Evolutionary conservation across 2,797 vertebrate species (phyloP).

Genomic region (Poeciliopsis gracilis): DNA sequence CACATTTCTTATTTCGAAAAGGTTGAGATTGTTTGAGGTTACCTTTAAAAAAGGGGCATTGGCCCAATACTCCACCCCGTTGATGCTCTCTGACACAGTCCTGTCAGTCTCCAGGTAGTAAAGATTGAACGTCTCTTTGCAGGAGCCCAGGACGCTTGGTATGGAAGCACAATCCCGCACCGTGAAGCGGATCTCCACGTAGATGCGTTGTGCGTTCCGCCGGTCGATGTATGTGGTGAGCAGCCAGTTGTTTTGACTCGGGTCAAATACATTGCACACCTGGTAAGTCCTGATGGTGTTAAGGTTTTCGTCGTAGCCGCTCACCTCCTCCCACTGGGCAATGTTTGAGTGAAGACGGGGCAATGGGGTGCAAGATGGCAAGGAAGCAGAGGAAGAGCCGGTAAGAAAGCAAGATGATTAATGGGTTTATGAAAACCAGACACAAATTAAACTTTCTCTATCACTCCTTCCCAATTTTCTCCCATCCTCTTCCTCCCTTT

Average conservation of each 20-base stretch:
- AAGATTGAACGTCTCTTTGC: conserved; percentile 99
- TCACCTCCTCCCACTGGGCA: conserved; percentile 97
- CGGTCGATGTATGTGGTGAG: conserved; percentile 96
- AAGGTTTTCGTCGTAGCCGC: conserved; percentile 97
- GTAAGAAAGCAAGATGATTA: conserved; percentile 60
- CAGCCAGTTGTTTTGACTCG: conserved; percentile 99
- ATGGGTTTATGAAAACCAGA: conserved; percentile 69
- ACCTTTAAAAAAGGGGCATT: conserved; percentile 88
- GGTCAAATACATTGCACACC: conserved; percentile 98
- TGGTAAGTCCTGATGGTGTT: conserved; percentile 98
- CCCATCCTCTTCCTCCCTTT: conserved; percentile 14
- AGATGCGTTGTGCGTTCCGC: conserved; percentile 93
- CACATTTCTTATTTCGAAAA: not conserved
- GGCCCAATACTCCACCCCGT: conserved; percentile 91
- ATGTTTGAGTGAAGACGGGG: conserved; percentile 10
- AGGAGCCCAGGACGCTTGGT: conserved; percentile 95
- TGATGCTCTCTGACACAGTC: conserved; percentile 84
- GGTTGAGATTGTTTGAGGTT: not conserved
- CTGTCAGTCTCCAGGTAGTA: conserved; percentile 97
- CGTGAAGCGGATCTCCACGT: conserved; percentile 97
- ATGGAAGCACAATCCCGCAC: conserved; percentile 98
- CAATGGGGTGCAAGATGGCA: conserved; percentile 16
- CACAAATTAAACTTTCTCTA: conserved; percentile 71
- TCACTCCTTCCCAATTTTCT: conserved; percentile 48
- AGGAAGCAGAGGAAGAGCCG: conserved; percentile 18